Evolutionary conservation across 2,888 invertebrate genomes (phyloP).

Genomic region (Acrocyrtus sp.): DNA sequence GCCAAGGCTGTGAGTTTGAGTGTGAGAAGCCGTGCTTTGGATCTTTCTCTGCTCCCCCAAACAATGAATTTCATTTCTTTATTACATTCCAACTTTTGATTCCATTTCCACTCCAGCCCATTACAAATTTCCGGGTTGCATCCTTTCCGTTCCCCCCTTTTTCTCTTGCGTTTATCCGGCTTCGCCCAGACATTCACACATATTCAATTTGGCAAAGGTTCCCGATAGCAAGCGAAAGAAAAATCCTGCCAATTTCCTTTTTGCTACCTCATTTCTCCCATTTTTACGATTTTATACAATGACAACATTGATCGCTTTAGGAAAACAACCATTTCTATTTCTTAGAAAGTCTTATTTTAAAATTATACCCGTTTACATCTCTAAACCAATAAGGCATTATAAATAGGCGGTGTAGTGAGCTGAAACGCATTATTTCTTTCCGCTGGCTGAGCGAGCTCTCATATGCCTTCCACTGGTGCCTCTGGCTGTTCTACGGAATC

Average conservation of each 20-base stretch:
- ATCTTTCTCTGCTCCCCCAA: neutral
- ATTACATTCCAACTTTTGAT: constrained; percentile 17
- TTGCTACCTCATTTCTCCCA: constrained; percentile 11
- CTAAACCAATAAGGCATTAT: no score
- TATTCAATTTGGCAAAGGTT: constrained; percentile 2
- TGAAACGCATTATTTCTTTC: no score
- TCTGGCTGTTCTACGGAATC: no score
- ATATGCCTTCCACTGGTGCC: no score
- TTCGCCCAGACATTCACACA: neutral
- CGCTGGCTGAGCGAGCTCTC: no score
- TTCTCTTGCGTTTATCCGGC: neutral
- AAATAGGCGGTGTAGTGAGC: no score
- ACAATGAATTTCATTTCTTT: constrained; percentile 21
- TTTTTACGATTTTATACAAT: constrained; percentile 18
- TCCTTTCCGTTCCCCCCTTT: constrained; percentile 1
- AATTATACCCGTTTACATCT: no score
- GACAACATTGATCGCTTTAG: no score
- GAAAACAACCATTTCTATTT: no score
- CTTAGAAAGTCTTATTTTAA: no score
- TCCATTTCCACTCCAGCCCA: constrained; percentile 20
- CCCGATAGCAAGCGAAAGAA: neutral
- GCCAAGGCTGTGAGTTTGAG: no score
- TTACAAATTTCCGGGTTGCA: constrained; percentile 27
- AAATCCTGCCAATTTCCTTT: constrained; percentile 30
- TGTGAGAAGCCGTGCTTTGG: no score